These are phyloP conservation scores for Paralinhomoeus sp. DNA, from an alignment of 2,888 invertebrate genomes.

Conservation along the genomic window DNA sequence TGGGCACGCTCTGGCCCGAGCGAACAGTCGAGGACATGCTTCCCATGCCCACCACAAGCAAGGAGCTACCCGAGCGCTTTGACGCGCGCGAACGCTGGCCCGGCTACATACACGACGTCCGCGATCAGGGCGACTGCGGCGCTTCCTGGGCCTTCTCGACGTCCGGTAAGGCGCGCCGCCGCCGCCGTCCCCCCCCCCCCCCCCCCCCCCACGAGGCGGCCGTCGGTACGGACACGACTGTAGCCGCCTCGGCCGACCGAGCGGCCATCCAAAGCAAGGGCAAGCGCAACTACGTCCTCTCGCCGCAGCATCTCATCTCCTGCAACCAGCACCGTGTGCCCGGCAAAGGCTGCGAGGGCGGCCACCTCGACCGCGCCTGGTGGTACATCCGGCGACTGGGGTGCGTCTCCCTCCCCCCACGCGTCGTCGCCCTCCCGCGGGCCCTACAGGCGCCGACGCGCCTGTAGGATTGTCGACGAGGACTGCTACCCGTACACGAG, in stretches of 20 bases:
- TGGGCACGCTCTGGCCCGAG: constrained; percentile 43
- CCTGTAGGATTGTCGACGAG: constrained; percentile 51
- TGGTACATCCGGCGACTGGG: constrained; percentile 51
- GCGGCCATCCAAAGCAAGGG: constrained; percentile 65
- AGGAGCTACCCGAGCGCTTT: constrained; percentile 42
- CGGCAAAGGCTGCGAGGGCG: constrained; percentile 60
- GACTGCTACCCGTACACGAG: constrained; percentile 52
- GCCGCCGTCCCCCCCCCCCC: no score
- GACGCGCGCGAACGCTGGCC: constrained; percentile 55
- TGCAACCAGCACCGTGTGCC: constrained; percentile 55
- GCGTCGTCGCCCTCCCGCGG: no score
- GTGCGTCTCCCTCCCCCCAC: constrained; percentile 28
- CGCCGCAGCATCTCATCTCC: constrained; percentile 62
- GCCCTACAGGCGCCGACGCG: no score
- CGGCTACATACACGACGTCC: constrained; percentile 41
- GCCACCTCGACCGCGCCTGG: constrained; percentile 75
- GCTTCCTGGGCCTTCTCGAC: constrained; percentile 74
- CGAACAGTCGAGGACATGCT: constrained; percentile 36
- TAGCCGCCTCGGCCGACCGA: constrained; percentile 27
- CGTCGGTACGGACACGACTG: no score
- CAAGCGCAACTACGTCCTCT: constrained; percentile 42
- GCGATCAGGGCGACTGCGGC: constrained; percentile 47
- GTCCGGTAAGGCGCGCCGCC: no score
- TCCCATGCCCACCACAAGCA: not conserved
- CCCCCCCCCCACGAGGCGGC: not conserved